Percentiles rank a stretch among this genome's conserved stretches.
Evolutionary conservation across 64 coral and sea anemone genomes (phyloP).

Genomic region (Cladopsammia gracilis): DNA sequence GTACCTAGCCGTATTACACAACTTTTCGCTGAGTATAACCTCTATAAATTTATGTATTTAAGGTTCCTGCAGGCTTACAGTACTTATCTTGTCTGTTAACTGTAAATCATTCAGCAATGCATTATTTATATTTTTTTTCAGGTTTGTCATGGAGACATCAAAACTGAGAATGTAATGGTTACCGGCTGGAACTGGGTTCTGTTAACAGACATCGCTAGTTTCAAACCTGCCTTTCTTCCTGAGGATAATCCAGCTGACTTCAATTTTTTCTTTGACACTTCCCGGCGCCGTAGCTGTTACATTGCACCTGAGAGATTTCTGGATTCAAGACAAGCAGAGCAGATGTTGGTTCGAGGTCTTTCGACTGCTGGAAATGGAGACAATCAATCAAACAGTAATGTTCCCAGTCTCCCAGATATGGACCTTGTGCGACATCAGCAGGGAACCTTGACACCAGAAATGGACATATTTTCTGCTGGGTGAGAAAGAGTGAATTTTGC

Average conservation of each 20-base stretch:
- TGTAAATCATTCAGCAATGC: neutral
- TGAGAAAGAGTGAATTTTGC: constrained; percentile 11
- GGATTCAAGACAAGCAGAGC: constrained; percentile 87
- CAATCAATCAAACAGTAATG: constrained; percentile 35
- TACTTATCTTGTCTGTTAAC: neutral
- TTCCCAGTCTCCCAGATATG: constrained; percentile 84
- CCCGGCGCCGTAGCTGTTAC: constrained; percentile 93
- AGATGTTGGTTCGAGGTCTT: constrained; percentile 7
- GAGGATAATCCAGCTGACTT: constrained; percentile 99
- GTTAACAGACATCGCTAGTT: constrained; percentile 92
- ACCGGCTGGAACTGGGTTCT: constrained; percentile 97
- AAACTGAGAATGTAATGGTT: constrained; percentile 98
- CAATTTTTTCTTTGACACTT: constrained; percentile 98
- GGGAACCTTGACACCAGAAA: constrained; percentile 83
- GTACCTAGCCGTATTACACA: too few species aligned
- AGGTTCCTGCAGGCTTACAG: too few species aligned
- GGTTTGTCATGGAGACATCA: constrained; percentile 99
- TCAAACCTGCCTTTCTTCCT: constrained; percentile 92
- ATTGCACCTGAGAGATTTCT: constrained; percentile 96
- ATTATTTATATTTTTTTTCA: neutral
- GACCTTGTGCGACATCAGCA: constrained; percentile 81
- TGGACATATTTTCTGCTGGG: constrained; percentile 98
- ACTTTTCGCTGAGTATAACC: too few species aligned
- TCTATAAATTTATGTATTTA: too few species aligned
- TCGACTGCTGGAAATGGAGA: neutral